phyloP scores from a whole-genome alignment of 2,888 invertebrate genomes.

The Habrosyne pyritoides region DNA sequence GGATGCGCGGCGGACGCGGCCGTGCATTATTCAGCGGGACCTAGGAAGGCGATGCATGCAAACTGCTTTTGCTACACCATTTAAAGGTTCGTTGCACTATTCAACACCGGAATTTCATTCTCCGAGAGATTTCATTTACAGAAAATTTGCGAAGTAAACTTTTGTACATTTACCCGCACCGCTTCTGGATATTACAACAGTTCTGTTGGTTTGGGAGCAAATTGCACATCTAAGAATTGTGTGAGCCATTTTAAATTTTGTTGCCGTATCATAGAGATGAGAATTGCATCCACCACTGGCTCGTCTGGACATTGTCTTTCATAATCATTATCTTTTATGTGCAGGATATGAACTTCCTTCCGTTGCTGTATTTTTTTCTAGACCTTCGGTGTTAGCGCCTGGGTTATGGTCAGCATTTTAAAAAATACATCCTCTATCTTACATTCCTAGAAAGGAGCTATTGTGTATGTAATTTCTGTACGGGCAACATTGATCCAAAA shows the following conservation, averaged over 20 bases:
- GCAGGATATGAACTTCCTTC: constrained; percentile 9
- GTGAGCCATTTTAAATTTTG: constrained; percentile 1
- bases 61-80: constrained; percentile 34
- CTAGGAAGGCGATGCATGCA: constrained; percentile 60
- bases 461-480: too few species aligned
- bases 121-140: constrained; percentile 16
- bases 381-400: not conserved
- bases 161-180: constrained; percentile 4
- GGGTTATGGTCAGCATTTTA: constrained; percentile 3
- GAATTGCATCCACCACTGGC: not conserved
- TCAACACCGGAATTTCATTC: constrained; percentile 21
- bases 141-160: constrained; percentile 12
- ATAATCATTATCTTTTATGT: constrained; percentile 8
- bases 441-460: not conserved
- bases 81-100: constrained; percentile 43
- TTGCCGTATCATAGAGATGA: not conserved
- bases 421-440: not conserved
- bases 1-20: constrained; percentile 35
- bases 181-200: constrained; percentile 4
- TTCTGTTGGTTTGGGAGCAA: not conserved
- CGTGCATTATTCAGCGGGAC: constrained; percentile 65
- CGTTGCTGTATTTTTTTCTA: constrained; percentile 7
- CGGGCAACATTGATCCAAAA: too few species aligned
- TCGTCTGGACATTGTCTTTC: constrained; percentile 3
- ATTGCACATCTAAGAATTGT: not conserved